Evolutionary conservation across 2,888 invertebrate species (phyloP).

Genomic region (Leptopilina myrica): DNA sequence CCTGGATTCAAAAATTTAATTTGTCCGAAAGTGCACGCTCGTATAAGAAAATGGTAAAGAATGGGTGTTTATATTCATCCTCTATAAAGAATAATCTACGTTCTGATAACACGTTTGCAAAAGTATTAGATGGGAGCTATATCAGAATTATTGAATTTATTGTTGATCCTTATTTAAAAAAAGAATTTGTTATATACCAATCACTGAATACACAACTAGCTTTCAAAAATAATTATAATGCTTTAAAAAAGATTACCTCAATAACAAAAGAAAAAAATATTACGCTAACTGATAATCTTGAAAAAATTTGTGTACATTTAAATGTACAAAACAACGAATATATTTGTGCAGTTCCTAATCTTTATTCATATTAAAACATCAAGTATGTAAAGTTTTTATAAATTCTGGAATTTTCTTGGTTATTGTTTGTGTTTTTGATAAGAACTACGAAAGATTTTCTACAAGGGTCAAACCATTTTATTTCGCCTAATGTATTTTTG

Average conservation of each 20-base stretch:
- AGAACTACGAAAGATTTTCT: too few species aligned
- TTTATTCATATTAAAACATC: neutral
- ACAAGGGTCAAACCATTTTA: too few species aligned
- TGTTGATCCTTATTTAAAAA: neutral
- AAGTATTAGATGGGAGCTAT: constrained; percentile 12
- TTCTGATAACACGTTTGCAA: constrained; percentile 12
- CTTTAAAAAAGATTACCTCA: too few species aligned
- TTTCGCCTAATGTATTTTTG: too few species aligned
- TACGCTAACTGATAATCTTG: neutral
- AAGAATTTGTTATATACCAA: neutral
- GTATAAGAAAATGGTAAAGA: too few species aligned
- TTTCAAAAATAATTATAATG: too few species aligned
- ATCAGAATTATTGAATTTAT: neutral
- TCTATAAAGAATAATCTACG: neutral
- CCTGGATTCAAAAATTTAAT: too few species aligned
- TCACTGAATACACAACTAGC: neutral
- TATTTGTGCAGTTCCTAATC: constrained; percentile 13
- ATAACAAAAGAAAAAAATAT: too few species aligned
- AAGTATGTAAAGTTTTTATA: neutral
- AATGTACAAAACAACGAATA: neutral
- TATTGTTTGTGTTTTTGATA: neutral
- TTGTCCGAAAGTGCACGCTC: too few species aligned
- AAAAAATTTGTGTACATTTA: constrained; percentile 19
- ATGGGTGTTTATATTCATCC: too few species aligned
- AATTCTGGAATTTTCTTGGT: neutral